Percentiles rank a stretch among this genome's conserved stretches.
Conservation (phyloP, 2,113 vertebrate genomes). For the Vulpes vulpes region DNA sequence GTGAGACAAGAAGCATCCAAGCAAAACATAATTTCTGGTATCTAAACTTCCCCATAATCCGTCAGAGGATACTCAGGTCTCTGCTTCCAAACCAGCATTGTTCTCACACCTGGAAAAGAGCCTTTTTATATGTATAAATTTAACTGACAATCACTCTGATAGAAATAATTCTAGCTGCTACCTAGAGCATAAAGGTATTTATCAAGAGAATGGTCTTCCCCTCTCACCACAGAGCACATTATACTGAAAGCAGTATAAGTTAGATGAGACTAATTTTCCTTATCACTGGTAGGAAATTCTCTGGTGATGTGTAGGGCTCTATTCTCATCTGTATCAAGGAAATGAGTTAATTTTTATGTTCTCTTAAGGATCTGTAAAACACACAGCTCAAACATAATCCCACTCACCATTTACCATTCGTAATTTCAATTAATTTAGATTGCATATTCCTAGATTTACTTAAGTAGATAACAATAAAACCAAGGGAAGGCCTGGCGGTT, state of each 20-base stretch:
- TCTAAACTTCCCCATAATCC: not conserved
- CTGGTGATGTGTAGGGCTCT: not conserved
- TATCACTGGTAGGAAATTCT: not conserved
- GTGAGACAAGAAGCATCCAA: not conserved
- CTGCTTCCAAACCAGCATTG: not conserved
- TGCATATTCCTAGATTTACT: conserved; percentile 10
- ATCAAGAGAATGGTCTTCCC: not conserved
- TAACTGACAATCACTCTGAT: not conserved
- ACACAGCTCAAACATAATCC: not conserved
- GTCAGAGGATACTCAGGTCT: not conserved
- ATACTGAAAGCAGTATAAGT: not conserved
- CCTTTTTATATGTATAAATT: not conserved
- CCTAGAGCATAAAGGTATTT: not conserved
- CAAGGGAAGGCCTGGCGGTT: not conserved
- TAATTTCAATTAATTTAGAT: conserved; percentile 7
- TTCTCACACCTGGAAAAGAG: conserved; percentile 37
- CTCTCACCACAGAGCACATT: not conserved
- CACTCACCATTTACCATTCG: not conserved
- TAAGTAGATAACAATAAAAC: not conserved
- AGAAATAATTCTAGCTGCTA: not conserved
- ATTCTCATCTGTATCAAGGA: not conserved
- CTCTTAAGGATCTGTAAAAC: not conserved
- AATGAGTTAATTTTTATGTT: not conserved
- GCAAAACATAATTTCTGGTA: not conserved
- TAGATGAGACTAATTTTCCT: not conserved